Evolutionary conservation across 2,888 invertebrate genomes (phyloP).

Genomic region (Cantharis flavilabris): DNA sequence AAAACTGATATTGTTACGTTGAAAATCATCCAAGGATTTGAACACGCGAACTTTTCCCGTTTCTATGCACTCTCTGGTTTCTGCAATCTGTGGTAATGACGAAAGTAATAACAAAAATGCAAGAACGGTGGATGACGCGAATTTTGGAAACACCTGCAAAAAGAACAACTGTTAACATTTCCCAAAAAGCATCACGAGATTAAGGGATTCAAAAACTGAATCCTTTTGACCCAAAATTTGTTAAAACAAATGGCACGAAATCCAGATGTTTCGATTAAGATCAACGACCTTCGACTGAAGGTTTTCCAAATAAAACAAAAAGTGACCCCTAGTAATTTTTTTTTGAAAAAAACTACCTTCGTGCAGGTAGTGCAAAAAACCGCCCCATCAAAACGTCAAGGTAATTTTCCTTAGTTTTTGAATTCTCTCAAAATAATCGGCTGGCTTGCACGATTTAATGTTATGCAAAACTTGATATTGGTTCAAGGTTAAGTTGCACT

Average conservation of each 20-base stretch:
- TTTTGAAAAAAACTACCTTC: not conserved
- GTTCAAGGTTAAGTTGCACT: not conserved
- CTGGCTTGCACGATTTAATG: too few relatives aligned
- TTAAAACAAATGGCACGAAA: not conserved
- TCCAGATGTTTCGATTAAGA: not conserved
- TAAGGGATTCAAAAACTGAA: not conserved
- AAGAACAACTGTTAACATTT: not conserved
- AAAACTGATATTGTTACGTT: conserved; percentile 41
- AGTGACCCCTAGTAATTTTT: not conserved
- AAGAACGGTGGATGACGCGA: not conserved
- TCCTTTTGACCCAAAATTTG: not conserved
- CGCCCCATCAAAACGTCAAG: not conserved
- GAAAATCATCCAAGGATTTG: conserved; percentile 36
- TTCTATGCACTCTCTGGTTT: conserved; percentile 23
- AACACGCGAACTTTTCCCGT: conserved; percentile 35
- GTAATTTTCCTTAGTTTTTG: not conserved
- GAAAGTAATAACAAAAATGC: not conserved
- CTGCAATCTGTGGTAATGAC: not conserved
- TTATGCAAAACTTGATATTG: not conserved
- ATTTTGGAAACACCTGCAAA: not conserved
- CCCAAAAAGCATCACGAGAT: not conserved
- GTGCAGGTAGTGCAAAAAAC: not conserved
- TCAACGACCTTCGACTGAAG: not conserved
- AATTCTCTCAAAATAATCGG: not conserved
- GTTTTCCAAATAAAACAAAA: not conserved